Percentiles rank a stretch among this genome's conserved stretches.
These are phyloP conservation scores for Spongia lamella DNA, from an alignment of 37 sponge, comb jelly and placozoan species.

Conservation along the genomic window DNA sequence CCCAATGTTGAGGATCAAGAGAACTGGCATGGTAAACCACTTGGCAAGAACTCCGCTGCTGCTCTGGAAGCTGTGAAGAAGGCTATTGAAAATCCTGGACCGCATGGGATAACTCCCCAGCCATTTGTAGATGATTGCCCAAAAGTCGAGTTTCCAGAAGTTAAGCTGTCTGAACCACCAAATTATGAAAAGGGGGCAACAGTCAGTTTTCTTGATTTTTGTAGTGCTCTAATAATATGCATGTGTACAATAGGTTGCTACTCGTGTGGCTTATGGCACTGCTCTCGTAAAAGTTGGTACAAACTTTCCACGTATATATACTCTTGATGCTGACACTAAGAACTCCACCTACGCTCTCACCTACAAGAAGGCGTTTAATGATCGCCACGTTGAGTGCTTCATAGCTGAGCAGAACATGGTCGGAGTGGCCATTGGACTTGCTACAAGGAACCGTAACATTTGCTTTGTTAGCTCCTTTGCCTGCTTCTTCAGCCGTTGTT, in stretches of 20 bases:
- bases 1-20: conserved; percentile 71
- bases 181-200: conserved; percentile 89
- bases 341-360: conserved; percentile 97
- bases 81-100: conserved; percentile 69
- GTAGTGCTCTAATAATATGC: neutral
- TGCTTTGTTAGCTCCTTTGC: conserved; percentile 94
- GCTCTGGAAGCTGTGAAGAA: conserved; percentile 66
- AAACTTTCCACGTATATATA: conserved; percentile 54
- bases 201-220: conserved; percentile 33
- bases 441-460: conserved; percentile 79
- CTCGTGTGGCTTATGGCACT: conserved; percentile 89
- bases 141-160: conserved; percentile 34
- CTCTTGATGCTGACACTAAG: conserved; percentile 98
- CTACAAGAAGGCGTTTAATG: conserved; percentile 92
- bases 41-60: conserved; percentile 62
- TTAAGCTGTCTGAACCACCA: conserved; percentile 72
- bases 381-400: conserved; percentile 96
- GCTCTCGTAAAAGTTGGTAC: conserved; percentile 93
- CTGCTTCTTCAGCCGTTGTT: conserved; percentile 95
- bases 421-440: conserved; percentile 93
- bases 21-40: conserved; percentile 92
- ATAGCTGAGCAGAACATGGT: conserved; percentile 98
- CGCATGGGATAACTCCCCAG: conserved; percentile 51
- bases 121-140: conserved; percentile 82
- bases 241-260: conserved; percentile 60